Conservation (phyloP, 2,113 vertebrate genomes). For the Tringa solitaria region DNA sequence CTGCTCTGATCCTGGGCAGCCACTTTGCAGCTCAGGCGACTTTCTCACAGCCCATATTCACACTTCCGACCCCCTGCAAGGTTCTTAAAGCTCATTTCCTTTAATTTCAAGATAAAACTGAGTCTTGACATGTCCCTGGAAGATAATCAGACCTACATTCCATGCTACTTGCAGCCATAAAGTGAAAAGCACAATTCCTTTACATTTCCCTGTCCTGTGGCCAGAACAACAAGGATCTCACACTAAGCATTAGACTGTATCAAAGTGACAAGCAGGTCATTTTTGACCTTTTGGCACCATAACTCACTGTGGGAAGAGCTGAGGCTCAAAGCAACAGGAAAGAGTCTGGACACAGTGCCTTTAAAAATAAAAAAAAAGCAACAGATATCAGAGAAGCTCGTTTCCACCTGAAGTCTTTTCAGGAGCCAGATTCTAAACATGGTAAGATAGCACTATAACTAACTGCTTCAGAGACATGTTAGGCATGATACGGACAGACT, state of each 20-base stretch:
- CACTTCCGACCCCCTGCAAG: neutral
- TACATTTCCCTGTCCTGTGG: neutral
- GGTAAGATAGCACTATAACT: neutral
- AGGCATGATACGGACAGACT: neutral
- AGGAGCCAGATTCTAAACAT: neutral
- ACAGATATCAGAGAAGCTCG: neutral
- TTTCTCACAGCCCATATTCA: neutral
- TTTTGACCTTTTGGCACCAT: neutral
- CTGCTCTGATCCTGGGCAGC: neutral
- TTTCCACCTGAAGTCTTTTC: neutral
- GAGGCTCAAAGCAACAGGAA: neutral
- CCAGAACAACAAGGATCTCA: neutral
- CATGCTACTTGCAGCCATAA: neutral
- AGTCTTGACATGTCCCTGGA: neutral
- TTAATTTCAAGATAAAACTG: neutral
- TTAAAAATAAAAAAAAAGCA: neutral
- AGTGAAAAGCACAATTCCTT: neutral
- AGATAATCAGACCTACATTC: neutral
- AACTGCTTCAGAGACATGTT: neutral
- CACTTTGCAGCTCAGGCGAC: neutral
- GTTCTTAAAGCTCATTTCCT: neutral
- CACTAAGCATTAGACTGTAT: fast-evolving
- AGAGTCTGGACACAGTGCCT: neutral
- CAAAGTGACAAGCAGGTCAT: neutral
- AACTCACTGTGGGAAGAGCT: neutral